Conservation (phyloP, 2,888 invertebrate genomes). For the Teleogryllus oceanicus region DNA sequence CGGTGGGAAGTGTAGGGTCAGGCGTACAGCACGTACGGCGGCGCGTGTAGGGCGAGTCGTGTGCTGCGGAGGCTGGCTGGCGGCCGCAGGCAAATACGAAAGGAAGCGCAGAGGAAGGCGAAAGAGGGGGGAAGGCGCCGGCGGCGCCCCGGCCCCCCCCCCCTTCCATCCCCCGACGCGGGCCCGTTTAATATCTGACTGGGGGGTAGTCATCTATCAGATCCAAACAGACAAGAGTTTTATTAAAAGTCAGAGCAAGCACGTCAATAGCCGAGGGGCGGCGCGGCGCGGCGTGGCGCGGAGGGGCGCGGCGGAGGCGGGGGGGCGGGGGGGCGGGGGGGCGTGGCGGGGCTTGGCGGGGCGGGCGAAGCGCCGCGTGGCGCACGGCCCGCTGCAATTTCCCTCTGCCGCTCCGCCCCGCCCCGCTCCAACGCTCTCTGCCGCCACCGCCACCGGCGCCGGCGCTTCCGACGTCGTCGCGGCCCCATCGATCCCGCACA, state of each 20-base stretch:
- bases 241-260: conserved; percentile 53
- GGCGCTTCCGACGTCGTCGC: background rate
- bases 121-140: no score
- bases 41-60: no score
- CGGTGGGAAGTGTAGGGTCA: no score
- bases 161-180: conserved; percentile 33
- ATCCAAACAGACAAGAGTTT: conserved; percentile 56
- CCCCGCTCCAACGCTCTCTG: background rate
- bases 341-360: no score
- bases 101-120: no score
- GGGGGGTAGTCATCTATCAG: conserved; percentile 56
- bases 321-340: background rate
- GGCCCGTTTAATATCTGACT: conserved; percentile 52
- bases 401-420: background rate
- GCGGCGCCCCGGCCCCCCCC: background rate
- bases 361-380: no score
- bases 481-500: background rate
- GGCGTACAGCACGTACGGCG: no score
- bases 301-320: conserved; percentile 26
- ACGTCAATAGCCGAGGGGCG: conserved; percentile 47
- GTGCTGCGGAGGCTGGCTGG: no score
- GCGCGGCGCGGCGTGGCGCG: conserved; percentile 28
- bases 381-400: no score
- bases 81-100: no score
- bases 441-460: background rate